Percentiles rank a stretch among this genome's conserved stretches.
Evolutionary conservation across 2,888 invertebrate genomes (phyloP).

Genomic region (Tipula confusa): DNA sequence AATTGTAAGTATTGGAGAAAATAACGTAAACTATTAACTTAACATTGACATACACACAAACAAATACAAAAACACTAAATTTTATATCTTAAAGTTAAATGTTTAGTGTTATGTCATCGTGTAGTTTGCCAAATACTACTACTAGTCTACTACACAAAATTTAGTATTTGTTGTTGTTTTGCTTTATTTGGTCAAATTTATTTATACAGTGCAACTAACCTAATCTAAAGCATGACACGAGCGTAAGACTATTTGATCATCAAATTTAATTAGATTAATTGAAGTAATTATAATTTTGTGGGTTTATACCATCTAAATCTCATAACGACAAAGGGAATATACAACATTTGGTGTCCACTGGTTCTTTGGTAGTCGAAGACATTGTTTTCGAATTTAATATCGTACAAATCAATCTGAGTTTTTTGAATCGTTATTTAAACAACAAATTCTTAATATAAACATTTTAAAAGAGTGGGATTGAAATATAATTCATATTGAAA

Average conservation of each 20-base stretch:
- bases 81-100: background rate
- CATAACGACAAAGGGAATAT: background rate
- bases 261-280: slow-evolving; percentile 7
- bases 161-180: background rate
- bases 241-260: background rate
- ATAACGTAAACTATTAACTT: background rate
- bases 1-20: background rate
- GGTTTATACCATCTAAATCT: background rate
- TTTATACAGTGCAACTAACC: background rate
- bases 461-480: too few species aligned
- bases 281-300: background rate
- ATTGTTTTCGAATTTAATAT: background rate
- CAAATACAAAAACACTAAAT: background rate
- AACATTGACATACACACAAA: background rate
- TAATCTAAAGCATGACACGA: background rate
- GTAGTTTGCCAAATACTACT: background rate
- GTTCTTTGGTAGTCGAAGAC: background rate
- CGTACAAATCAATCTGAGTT: background rate
- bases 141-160: background rate
- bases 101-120: background rate
- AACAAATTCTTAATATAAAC: too few species aligned
- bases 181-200: background rate
- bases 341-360: background rate
- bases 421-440: too few species aligned
- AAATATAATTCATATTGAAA: too few species aligned